Evolutionary conservation across 2,797 vertebrate genomes (phyloP), one percentile per base, ranked within the genome.

Genomic region (Sarcophilus harrisii): DNA sequence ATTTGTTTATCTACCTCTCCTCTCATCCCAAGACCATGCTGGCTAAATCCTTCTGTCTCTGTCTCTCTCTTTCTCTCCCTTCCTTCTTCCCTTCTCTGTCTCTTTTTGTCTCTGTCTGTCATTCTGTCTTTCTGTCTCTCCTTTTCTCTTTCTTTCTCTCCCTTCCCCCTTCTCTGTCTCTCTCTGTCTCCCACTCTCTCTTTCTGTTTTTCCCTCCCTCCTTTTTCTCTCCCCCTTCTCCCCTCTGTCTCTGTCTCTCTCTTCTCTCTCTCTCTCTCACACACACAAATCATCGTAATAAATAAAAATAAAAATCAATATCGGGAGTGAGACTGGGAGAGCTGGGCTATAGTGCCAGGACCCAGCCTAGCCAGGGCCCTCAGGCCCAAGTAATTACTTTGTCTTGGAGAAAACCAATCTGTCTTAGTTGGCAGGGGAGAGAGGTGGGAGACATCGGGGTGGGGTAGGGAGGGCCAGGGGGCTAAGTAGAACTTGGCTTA

Each of bases 351-450:
- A 97, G 96, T 96, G 95, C 73, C 93, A 81, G 94, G 97, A 94
- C 93, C 97, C 94, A 97, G 97, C 94, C 96, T 95, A 97, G 96
- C 95, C 94, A 73, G 90, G 97, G 96, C 94, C 96, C 97, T 89
- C 81, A 95, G 94, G 95, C 97, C 91, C 92, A 94, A 97, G 96
- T 98, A 98, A 98, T 98, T 98, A 98, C 97, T 94, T 96, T 97
- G 98, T 98, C 98, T 98, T 58, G 96, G 91, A 96, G 97, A 97
- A 98, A 97, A 98, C 96, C 97, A 97, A 98, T 98, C 94, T 97
- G 32, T 90, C 52, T 92, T 94, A 55, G 59, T 93, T 95, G 92
- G 90, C 60, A 93, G 95, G 81, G 38, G 89, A 49, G 54, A 92
- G 94, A 90, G 90, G 90, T 92, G 90, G 94, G 95, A 96, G 95